Percentiles rank a stretch among this genome's conserved stretches.
These are phyloP conservation scores for Bombylius major DNA, from an alignment of 2,888 invertebrate genomes.

Conservation along the genomic window DNA sequence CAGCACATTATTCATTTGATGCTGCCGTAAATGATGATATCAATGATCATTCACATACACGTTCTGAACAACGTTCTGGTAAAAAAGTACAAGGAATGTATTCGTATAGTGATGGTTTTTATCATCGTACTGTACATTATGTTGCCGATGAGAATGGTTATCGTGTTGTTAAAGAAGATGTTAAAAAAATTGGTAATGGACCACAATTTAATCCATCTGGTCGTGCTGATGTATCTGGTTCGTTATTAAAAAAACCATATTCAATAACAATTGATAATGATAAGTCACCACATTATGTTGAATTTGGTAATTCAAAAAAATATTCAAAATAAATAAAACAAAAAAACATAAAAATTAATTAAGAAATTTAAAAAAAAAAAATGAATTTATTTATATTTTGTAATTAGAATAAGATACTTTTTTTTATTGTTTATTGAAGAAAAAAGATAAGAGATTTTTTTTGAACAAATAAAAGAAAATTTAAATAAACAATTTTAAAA, in stretches of 20 bases:
- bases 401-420: too few relatives aligned
- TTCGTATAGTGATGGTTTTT: constrained; percentile 48
- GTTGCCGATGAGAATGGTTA: constrained; percentile 50
- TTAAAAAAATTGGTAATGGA: constrained; percentile 39
- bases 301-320: not conserved
- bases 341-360: too few relatives aligned
- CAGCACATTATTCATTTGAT: constrained; percentile 39
- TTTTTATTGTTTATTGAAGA: too few relatives aligned
- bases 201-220: constrained; percentile 38
- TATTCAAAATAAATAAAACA: too few relatives aligned
- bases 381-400: too few relatives aligned
- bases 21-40: constrained; percentile 37
- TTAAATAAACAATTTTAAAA: too few relatives aligned
- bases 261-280: constrained; percentile 34
- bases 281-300: constrained; percentile 15
- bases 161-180: constrained; percentile 41
- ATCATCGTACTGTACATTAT: constrained; percentile 42
- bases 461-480: too few relatives aligned
- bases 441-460: too few relatives aligned
- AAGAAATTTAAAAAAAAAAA: too few relatives aligned
- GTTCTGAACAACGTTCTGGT: constrained; percentile 35
- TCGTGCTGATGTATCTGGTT: constrained; percentile 36
- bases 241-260: constrained; percentile 35
- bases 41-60: constrained; percentile 32
- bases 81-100: constrained; percentile 40